Conservation (phyloP, 1,140 invertebrate genomes). For the Chrysoperla carnea region DNA sequence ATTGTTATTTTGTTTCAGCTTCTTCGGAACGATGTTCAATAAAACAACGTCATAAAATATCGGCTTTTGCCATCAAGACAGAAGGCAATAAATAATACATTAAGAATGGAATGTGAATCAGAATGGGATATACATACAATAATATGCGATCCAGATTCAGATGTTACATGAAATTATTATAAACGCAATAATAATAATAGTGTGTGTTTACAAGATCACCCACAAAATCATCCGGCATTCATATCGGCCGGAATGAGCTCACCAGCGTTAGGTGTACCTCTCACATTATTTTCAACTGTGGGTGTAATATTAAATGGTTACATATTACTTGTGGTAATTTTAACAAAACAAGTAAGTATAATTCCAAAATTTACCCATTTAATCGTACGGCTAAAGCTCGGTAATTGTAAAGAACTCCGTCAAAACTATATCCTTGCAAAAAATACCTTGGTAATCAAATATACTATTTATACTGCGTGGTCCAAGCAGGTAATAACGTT, state of each 20-base stretch:
- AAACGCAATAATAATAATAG: too few species aligned
- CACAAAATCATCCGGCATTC: background rate
- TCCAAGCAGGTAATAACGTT: too few species aligned
- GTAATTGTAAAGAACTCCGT: too few species aligned
- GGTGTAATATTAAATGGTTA: constrained; percentile 20
- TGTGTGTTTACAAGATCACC: background rate
- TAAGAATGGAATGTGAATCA: background rate
- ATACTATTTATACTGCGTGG: too few species aligned
- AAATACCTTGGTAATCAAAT: too few species aligned
- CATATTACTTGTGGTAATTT: constrained; percentile 17
- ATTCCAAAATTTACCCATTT: too few species aligned
- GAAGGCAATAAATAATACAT: background rate
- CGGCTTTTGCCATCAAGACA: background rate
- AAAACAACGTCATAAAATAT: background rate
- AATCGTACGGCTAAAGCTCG: too few species aligned
- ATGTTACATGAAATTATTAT: too few species aligned
- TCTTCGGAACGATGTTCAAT: too few species aligned
- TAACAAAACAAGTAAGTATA: constrained; percentile 18
- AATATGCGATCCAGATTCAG: background rate
- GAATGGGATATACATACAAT: background rate
- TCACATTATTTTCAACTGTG: constrained; percentile 15
- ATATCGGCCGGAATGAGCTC: constrained; percentile 13
- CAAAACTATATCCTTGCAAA: too few species aligned
- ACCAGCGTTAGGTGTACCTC: constrained; percentile 17
- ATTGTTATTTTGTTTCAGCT: too few species aligned